Base-by-base conservation (phyloP, 2,113 vertebrate species). In the Nerophis ophidion region DNA sequence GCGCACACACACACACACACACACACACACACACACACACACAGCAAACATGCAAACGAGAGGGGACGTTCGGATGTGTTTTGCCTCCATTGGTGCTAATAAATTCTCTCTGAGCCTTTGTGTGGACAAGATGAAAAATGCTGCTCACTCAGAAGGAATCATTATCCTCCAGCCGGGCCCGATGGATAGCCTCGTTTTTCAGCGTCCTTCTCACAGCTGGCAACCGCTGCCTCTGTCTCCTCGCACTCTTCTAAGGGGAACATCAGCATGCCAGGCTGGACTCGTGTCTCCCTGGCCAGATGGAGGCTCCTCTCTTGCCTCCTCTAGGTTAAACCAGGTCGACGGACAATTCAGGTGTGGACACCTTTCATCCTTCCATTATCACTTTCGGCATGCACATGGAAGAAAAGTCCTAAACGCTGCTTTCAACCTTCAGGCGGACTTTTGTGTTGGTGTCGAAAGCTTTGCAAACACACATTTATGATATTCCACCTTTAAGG, bases 251-350 rank as follows among this genome's bases (percentile, higher is more conserved):
- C 44, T 55, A 19, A 38, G 33, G 70, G 71, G 62, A 70, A 72
- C 57, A 83, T 79, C 81, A 81, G 78, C 71, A 57, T 76, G 82
- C 79, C 65, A 63, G 73, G 76, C 77, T 49, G 71, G 76, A 60
- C 66, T 75, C 63, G 52, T 75, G 78, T 76, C 70, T 44, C 75
- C 69, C 1, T 57, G 65, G 72, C 61, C 84, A 83, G 83, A 83
- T 85, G 82, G 84, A 76, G 58, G 53, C 71, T 68, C 72, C 68
- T 63, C 74, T 66, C 65, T 64, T 47, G 66, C 58, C 53, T 74
- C 57, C 60, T 84, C 84, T 85, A 88, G 84, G 80, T 77, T 81
- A 81, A 74, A 71, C 26, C 33, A 61, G 69, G 66, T 63, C 60
- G 60, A 17, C 44, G 9, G 54, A 44, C 55, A 56, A n/a, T n/a